Evolutionary conservation across 2,797 vertebrate genomes (phyloP).

Genomic region (Bovichtus variegatus): DNA sequence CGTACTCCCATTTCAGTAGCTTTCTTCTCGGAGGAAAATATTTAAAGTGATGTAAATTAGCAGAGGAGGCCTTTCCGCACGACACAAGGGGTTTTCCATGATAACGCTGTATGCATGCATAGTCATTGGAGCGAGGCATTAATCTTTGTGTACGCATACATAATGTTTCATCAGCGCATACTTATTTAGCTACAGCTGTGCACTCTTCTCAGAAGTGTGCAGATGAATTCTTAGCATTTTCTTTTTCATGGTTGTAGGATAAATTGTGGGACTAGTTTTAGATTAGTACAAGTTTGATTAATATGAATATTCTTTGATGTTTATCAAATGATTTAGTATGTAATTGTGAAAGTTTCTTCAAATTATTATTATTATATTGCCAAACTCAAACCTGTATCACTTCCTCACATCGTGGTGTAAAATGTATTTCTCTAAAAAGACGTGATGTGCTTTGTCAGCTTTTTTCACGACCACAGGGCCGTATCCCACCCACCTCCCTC

Average conservation of each 20-base stretch:
- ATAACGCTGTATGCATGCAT: neutral
- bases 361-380: neutral
- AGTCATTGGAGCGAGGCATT: conserved; percentile 2
- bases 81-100: conserved; percentile 13
- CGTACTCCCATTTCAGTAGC: conserved; percentile 44
- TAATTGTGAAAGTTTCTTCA: neutral
- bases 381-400: neutral
- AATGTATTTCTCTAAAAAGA: conserved; percentile 33
- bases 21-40: conserved; percentile 41
- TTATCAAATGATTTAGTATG: neutral
- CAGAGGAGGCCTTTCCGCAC: conserved; percentile 22
- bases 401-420: conserved; percentile 6
- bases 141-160: conserved; percentile 12
- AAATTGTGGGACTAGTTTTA: neutral
- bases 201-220: neutral
- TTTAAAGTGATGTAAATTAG: conserved; percentile 45
- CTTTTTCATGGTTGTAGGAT: neutral
- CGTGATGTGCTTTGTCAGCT: conserved; percentile 58
- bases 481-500: neutral
- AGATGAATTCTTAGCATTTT: neutral
- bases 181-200: neutral
- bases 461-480: conserved; percentile 46
- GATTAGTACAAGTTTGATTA: neutral
- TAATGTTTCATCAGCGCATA: neutral
- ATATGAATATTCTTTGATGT: neutral